Conservation (phyloP, 2,113 vertebrate species). For the Catharus minimus region DNA sequence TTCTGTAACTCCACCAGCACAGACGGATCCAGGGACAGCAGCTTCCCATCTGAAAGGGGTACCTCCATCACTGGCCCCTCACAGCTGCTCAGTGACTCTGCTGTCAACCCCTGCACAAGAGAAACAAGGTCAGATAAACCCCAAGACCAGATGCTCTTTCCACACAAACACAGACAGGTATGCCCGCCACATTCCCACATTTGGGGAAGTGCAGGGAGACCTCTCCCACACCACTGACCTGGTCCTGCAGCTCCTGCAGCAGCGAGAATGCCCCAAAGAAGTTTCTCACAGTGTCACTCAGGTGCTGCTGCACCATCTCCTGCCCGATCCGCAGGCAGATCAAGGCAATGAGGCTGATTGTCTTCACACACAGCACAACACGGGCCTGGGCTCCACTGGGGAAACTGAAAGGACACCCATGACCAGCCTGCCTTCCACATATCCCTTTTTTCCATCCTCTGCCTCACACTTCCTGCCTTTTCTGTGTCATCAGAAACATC, state of each 20-base stretch:
- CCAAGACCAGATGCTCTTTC: neutral
- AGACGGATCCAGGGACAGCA: conserved; percentile 75
- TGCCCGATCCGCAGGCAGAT: conserved; percentile 94
- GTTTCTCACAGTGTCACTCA: conserved; percentile 84
- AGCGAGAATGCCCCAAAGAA: conserved; percentile 92
- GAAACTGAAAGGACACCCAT: conserved; percentile 77
- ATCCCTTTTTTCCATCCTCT: neutral
- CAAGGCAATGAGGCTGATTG: conserved; percentile 91
- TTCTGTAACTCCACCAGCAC: conserved; percentile 89
- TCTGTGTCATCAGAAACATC: neutral
- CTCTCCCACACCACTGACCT: conserved; percentile 74
- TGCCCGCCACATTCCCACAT: neutral
- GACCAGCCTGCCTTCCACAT: neutral
- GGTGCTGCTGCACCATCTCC: conserved; percentile 97
- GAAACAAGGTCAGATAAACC: neutral
- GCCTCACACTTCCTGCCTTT: neutral
- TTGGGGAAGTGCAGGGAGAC: neutral
- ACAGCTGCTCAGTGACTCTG: conserved; percentile 9
- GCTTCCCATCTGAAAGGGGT: conserved; percentile 71
- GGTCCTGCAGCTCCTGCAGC: conserved; percentile 81
- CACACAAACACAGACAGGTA: neutral
- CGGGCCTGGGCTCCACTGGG: conserved; percentile 93
- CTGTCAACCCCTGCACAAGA: conserved; percentile 47
- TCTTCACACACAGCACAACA: conserved; percentile 90
- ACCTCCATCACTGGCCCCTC: conserved; percentile 81